These are phyloP conservation scores for Engraulis encrasicolus DNA, from an alignment of 2,113 vertebrate genomes.

Conservation along the genomic window DNA sequence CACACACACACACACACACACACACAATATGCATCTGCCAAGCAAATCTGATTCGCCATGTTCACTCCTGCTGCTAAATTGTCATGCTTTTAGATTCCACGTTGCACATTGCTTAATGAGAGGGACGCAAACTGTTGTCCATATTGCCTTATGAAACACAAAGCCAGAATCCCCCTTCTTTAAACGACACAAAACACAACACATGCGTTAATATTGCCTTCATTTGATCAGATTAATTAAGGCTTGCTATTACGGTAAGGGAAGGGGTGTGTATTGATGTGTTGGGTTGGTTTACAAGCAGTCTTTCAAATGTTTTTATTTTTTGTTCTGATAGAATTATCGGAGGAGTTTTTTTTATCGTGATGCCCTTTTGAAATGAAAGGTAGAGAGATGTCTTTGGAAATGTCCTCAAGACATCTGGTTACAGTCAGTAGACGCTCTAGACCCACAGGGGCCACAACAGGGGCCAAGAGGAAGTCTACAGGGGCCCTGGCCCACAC, in stretches of 20 bases:
- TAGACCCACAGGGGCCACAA: too few species aligned
- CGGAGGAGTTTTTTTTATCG: constrained; percentile 40
- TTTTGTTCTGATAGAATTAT: not conserved
- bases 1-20: too few species aligned
- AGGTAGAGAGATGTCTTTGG: constrained; percentile 62
- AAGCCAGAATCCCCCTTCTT: constrained; percentile 50
- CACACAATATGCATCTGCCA: constrained; percentile 58
- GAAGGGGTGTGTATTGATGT: not conserved
- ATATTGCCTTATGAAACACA: constrained; percentile 59
- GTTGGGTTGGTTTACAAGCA: not conserved
- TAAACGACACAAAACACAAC: constrained; percentile 30
- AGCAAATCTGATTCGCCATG: constrained; percentile 54
- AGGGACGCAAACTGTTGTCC: constrained; percentile 41
- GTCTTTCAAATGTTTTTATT: not conserved
- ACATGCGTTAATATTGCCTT: constrained; percentile 21
- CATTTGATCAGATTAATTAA: constrained; percentile 41
- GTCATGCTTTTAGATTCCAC: constrained; percentile 57
- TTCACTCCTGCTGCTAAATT: constrained; percentile 62
- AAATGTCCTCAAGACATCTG: constrained; percentile 74
- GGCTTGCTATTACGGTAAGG: not conserved
- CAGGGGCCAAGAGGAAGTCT: too few species aligned
- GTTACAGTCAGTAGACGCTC: constrained; percentile 74
- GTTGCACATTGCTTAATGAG: constrained; percentile 60
- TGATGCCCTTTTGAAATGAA: constrained; percentile 44
- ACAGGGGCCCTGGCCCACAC: too few species aligned